Evolutionary conservation across 2,797 vertebrate species (phyloP).

Genomic region (Botia kubotai): DNA sequence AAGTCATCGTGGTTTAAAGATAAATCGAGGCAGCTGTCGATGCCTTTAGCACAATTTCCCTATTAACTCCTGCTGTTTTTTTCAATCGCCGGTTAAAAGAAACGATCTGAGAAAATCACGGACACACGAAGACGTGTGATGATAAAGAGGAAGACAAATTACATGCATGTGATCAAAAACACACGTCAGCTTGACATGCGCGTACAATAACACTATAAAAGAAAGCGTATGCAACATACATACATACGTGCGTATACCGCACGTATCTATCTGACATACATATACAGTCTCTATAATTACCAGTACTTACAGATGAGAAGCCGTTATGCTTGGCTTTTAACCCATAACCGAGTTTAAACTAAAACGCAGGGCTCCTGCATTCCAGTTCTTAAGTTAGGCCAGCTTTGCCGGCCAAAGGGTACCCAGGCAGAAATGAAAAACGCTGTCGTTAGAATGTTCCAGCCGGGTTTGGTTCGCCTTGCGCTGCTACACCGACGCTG

Average conservation of each 20-base stretch:
- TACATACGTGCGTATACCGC: slow-evolving; percentile 5
- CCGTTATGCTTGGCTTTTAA: slow-evolving; percentile 56
- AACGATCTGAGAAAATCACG: not conserved
- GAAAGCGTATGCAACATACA: slow-evolving; percentile 13
- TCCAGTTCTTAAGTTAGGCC: slow-evolving; percentile 54
- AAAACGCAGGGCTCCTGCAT: slow-evolving; percentile 56
- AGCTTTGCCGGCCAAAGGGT: slow-evolving; percentile 67
- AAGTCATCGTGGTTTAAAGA: not conserved
- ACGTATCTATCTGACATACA: slow-evolving; percentile 16
- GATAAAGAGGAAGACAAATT: not conserved
- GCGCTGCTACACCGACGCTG: slow-evolving; percentile 60
- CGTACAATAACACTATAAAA: not conserved
- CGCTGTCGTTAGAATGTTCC: slow-evolving; percentile 58
- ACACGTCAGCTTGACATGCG: not conserved
- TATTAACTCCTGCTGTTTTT: not conserved
- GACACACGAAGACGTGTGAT: not conserved
- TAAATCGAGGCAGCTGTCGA: slow-evolving; percentile 34
- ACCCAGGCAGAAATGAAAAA: slow-evolving; percentile 66
- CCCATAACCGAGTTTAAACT: slow-evolving; percentile 54
- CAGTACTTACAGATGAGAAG: slow-evolving; percentile 73
- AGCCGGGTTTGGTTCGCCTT: slow-evolving; percentile 77
- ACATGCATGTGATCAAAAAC: not conserved
- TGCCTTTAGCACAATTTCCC: slow-evolving; percentile 33
- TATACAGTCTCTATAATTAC: slow-evolving; percentile 51
- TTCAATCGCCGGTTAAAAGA: not conserved